A percentile compares a stretch with the other conserved stretches of the same genome.
These are phyloP conservation scores for Cygnus buccinator DNA, from an alignment of 2,113 vertebrate species.

Conservation along the genomic window DNA sequence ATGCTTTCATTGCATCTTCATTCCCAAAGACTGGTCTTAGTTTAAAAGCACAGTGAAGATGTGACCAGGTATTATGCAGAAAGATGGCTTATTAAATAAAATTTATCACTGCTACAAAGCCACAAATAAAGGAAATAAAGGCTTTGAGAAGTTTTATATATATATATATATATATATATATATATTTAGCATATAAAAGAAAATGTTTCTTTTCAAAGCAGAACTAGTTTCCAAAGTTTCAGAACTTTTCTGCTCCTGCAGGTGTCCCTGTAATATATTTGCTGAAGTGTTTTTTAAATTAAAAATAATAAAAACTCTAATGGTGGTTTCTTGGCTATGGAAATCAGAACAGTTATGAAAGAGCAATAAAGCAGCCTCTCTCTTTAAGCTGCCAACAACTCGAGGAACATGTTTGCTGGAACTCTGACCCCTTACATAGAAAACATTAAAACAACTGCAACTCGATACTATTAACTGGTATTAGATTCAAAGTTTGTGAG, in stretches of 20 bases:
- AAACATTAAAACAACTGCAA: slow-evolving; percentile 70
- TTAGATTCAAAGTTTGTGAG: slow-evolving; percentile 50
- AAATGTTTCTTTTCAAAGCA: background rate
- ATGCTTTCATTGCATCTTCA: too few species aligned
- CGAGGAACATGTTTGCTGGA: slow-evolving; percentile 69
- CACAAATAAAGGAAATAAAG: background rate
- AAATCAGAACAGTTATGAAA: slow-evolving; percentile 59
- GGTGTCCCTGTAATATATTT: slow-evolving; percentile 51
- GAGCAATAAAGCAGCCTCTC: slow-evolving; percentile 58
- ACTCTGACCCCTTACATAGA: slow-evolving; percentile 64
- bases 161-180: background rate
- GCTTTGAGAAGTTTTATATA: background rate
- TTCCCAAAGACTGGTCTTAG: background rate
- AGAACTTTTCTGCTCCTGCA: slow-evolving; percentile 39
- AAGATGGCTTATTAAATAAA: background rate
- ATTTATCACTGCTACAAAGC: background rate
- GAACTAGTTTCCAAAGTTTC: background rate
- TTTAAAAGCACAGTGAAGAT: slow-evolving; percentile 14
- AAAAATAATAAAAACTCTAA: slow-evolving; percentile 63
- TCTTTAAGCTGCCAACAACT: slow-evolving; percentile 55
- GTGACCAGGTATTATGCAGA: background rate
- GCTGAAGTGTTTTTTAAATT: slow-evolving; percentile 54
- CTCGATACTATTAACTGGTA: slow-evolving; percentile 66
- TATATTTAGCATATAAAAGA: background rate
- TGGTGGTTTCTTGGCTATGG: slow-evolving; percentile 48